phyloP scores from a whole-genome alignment of 2,888 invertebrate genomes.

The Dynastes hyllus region DNA sequence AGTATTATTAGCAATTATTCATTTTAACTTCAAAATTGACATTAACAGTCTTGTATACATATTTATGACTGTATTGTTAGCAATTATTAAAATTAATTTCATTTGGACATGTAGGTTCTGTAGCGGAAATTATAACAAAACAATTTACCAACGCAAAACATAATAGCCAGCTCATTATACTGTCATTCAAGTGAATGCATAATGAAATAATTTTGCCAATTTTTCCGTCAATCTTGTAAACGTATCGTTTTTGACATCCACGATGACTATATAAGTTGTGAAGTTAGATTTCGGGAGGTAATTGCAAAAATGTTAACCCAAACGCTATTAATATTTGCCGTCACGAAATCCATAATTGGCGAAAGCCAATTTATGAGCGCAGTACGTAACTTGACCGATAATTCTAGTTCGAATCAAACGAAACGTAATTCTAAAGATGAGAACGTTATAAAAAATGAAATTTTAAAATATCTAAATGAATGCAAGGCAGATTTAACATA shows the following conservation, averaged over 20 bases:
- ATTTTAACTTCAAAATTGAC: too few species aligned
- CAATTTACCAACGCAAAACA: too few species aligned
- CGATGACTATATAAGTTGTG: not conserved
- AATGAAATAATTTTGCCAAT: conserved; percentile 33
- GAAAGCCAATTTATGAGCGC: conserved; percentile 46
- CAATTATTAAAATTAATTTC: too few species aligned
- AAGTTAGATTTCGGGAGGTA: not conserved
- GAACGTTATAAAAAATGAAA: conserved; percentile 59
- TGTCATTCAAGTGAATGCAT: not conserved
- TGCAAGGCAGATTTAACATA: conserved; percentile 60
- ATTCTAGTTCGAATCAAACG: conserved; percentile 27
- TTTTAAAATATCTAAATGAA: conserved; percentile 62
- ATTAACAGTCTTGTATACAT: too few species aligned
- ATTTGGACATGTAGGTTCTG: too few species aligned
- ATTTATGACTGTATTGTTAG: too few species aligned
- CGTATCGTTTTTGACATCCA: not conserved
- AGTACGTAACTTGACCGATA: conserved; percentile 40
- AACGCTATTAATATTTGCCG: not conserved
- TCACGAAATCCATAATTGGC: not conserved
- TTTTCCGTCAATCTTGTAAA: conserved; percentile 2
- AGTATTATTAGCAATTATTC: too few species aligned
- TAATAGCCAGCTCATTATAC: not conserved
- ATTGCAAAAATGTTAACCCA: conserved; percentile 11
- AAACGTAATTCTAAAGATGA: conserved; percentile 24
- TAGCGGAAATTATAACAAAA: too few species aligned